Conservation (phyloP, 2,797 vertebrate genomes). For the Harpagifer antarcticus region DNA sequence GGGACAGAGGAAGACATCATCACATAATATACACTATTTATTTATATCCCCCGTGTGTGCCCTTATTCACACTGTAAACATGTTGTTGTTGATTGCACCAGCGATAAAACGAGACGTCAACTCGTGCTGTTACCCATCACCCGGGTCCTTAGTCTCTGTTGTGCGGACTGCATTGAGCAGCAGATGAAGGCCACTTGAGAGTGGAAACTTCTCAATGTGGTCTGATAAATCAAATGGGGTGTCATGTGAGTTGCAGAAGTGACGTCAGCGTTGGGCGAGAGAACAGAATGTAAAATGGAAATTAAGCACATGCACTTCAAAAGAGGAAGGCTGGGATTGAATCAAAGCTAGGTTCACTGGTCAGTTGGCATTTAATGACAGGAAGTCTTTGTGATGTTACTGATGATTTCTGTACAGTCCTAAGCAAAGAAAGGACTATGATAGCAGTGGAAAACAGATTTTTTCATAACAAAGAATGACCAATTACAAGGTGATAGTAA, state of each 20-base stretch:
- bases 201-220: slow-evolving; percentile 20
- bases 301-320: slow-evolving; percentile 60
- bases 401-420: slow-evolving; percentile 18
- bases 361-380: slow-evolving; percentile 42
- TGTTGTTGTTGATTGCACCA: slow-evolving; percentile 20
- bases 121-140: slow-evolving; percentile 29
- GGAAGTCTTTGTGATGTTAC: background rate
- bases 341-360: slow-evolving; percentile 37
- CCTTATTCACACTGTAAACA: slow-evolving; percentile 40
- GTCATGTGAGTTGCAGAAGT: slow-evolving; percentile 37
- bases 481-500: slow-evolving; percentile 29
- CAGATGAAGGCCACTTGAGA: slow-evolving; percentile 37
- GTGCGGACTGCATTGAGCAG: background rate
- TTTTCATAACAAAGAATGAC: slow-evolving; percentile 1
- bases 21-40: slow-evolving; percentile 26
- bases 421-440: background rate
- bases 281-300: slow-evolving; percentile 44
- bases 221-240: slow-evolving; percentile 39
- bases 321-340: slow-evolving; percentile 51
- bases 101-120: slow-evolving; percentile 36
- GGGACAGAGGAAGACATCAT: slow-evolving; percentile 10
- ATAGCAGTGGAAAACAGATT: slow-evolving; percentile 6
- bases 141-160: slow-evolving; percentile 19
- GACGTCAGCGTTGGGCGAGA: slow-evolving; percentile 27
- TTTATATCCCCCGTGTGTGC: slow-evolving; percentile 21